Evolutionary conservation across 1,140 invertebrate genomes (phyloP), one percentile per base, ranked within the genome.

Genomic region (Nymphalis io): DNA sequence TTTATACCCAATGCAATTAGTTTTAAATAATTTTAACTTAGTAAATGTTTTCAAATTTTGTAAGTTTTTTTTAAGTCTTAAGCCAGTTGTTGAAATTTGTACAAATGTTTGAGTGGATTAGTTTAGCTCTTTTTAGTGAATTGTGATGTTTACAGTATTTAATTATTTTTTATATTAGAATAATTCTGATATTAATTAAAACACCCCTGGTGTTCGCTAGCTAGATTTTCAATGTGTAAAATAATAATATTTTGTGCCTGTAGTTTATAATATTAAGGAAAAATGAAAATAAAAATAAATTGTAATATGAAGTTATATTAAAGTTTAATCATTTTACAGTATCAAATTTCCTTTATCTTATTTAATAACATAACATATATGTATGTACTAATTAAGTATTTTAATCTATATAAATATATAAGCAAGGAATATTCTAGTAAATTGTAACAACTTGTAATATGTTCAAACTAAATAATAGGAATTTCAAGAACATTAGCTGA

Each of bases 151-250:
- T 27, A 23, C 51, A 55, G 51, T 55, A 55, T 55, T 55, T 12
- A 55, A 55, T 33, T 53, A 53, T 23, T 46, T 27, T 55, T 55
- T 15, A 55, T 55, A 20, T 55, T 23, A 55, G 21, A 51, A 6
- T 44, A 51, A 6, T 55, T 55, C 13, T 53, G 51, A 55, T 5
- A 55, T 55, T 55, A 55, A 55, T 16, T 27, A 60, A 11, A 42
- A 60, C 42, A 15, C 63, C 63, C 33, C 55, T 66, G 53, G 63
- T 66, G 63, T 66, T 66, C 63, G 58, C 44, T 66, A 66, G 63
- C 20, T 44, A 66, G 38, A 58, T 66, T 13, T 66, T 66, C 21
- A 12, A 21, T 55, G 51, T 55, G 27, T 27, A 55, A 27, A 27
- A 55, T 27, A 55, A 55, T 27, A 55, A 15, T 23, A 23, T 23